Conservation (phyloP, 2,797 vertebrate genomes). For the Microctenopoma lineatum region DNA sequence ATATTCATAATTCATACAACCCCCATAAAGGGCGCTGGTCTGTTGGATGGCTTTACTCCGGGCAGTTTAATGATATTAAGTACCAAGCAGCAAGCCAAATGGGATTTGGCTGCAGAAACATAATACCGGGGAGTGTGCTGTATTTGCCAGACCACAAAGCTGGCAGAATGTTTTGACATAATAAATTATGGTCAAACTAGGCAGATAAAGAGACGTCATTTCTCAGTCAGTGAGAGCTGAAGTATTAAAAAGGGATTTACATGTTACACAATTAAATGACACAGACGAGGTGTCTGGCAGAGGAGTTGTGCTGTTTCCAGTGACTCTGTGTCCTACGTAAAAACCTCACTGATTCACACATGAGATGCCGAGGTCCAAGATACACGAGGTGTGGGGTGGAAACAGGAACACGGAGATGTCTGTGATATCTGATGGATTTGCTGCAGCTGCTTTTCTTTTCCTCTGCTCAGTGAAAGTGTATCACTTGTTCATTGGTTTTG, state of each 20-base stretch:
- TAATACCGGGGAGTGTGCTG: conserved; percentile 27
- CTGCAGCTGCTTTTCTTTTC: background rate
- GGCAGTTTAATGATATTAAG: conserved; percentile 29
- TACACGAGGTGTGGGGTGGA: background rate
- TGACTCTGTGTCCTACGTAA: background rate
- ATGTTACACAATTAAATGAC: conserved; percentile 1
- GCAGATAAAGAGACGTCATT: conserved; percentile 9
- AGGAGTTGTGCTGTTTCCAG: background rate
- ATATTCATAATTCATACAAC: background rate
- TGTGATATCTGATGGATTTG: background rate
- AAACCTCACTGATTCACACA: conserved; percentile 15
- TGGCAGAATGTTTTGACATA: conserved; percentile 14
- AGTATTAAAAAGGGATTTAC: conserved; percentile 4
- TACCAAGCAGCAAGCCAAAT: conserved; percentile 44
- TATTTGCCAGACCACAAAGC: conserved; percentile 19
- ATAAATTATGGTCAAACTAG: conserved; percentile 1
- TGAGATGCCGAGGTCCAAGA: background rate
- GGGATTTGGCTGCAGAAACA: conserved; percentile 49
- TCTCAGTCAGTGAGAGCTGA: background rate
- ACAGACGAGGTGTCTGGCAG: background rate
- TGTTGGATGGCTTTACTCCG: conserved; percentile 35
- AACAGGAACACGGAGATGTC: background rate
- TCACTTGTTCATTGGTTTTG: conserved; percentile 1
- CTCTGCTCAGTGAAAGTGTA: background rate
- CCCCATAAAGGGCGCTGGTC: background rate